phyloP scores from a whole-genome alignment of 2,113 vertebrate genomes.

The Neolamprologus toae region DNA sequence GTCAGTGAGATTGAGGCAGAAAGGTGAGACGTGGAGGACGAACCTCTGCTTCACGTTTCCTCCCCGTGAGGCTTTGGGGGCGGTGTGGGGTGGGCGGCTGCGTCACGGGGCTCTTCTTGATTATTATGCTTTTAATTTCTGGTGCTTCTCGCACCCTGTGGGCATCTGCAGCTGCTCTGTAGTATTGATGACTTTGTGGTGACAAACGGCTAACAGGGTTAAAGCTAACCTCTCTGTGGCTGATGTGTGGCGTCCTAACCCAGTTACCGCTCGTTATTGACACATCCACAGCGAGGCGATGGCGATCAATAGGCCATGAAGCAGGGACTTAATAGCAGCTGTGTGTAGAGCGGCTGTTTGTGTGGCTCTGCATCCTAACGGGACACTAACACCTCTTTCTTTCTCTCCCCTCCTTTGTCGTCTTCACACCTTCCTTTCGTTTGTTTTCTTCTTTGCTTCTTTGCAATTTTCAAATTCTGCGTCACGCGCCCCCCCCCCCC shows the following conservation, averaged over 20 bases:
- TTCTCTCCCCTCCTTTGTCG: not conserved
- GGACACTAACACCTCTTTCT: conserved; percentile 68
- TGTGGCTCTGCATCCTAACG: conserved; percentile 24
- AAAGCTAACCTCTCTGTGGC: not conserved
- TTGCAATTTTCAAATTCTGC: not conserved
- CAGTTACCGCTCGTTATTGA: conserved; percentile 24
- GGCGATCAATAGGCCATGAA: conserved; percentile 24
- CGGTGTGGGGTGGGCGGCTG: not conserved
- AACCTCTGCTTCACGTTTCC: not conserved
- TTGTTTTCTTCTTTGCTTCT: not conserved
- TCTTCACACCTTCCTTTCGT: not conserved
- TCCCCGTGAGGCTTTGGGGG: not conserved
- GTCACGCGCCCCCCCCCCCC: not conserved
- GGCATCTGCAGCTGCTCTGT: not conserved
- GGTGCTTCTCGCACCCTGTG: not conserved
- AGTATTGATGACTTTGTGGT: not conserved
- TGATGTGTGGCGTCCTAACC: conserved; percentile 23
- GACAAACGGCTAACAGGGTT: not conserved
- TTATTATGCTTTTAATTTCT: not conserved
- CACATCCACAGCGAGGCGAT: not conserved
- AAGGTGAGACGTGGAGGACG: conserved; percentile 19
- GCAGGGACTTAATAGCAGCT: not conserved
- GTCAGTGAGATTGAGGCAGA: conserved; percentile 33
- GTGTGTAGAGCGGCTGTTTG: not conserved
- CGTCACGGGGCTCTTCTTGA: not conserved